Percentiles rank a stretch among this genome's conserved stretches.
These are phyloP conservation scores for Zoanthus solanderi DNA, from an alignment of 92 coral and sea anemone genomes.

Conservation along the genomic window DNA sequence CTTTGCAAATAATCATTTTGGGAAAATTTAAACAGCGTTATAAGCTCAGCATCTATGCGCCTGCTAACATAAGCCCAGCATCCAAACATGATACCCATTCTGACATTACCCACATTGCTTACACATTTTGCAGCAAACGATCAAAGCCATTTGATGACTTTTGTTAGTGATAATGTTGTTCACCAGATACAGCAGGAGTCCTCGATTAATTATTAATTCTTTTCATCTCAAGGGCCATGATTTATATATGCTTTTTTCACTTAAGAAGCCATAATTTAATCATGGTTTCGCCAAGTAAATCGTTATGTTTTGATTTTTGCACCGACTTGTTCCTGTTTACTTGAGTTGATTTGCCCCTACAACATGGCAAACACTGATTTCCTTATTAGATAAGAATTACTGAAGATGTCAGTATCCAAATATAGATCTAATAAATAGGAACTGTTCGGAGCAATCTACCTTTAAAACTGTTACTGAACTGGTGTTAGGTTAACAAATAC, in stretches of 20 bases:
- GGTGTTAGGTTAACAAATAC: neutral
- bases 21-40: conserved; percentile 16
- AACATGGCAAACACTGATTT: neutral
- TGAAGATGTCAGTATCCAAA: neutral
- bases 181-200: neutral
- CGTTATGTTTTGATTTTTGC: neutral
- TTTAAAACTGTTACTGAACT: neutral
- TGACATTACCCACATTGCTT: neutral
- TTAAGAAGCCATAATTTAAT: neutral
- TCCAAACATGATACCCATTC: neutral
- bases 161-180: neutral
- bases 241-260: neutral
- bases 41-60: neutral
- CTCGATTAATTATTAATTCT: neutral
- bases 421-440: neutral
- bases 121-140: neutral
- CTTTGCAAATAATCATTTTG: conserved; percentile 31
- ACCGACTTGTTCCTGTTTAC: neutral
- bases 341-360: neutral
- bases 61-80: neutral
- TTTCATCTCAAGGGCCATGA: neutral
- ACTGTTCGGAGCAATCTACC: neutral
- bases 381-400: neutral
- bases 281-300: neutral
- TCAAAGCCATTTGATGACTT: neutral